Base-by-base conservation (phyloP, 2,113 vertebrate species). In the Camelus bactrianus region DNA sequence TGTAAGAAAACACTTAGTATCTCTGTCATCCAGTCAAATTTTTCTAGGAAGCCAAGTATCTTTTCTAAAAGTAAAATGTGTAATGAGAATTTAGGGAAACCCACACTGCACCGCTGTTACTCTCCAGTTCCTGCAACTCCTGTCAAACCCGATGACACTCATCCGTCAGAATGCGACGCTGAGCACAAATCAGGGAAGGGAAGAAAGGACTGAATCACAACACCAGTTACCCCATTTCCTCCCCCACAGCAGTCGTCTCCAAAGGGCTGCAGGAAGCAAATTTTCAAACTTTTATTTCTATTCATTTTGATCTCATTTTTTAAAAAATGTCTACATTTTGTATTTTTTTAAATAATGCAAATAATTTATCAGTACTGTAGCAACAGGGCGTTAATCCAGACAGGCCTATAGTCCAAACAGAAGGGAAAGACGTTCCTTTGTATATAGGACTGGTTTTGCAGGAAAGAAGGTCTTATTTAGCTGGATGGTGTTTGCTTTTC, bases 21-120 rank as follows among this genome's bases (percentile, higher is more conserved):
- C 54, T 94, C 76, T 86, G 88, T 80, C 92, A 79, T 56, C 67
- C 52, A 60, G 73, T 67, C 30, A 62, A 24, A 46, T 48, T 91
- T 81, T 91, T 77, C 46, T 46, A 85, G 30, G 56, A 88, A 93
- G 54, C 42, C 58, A 93, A 65, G 32, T 79, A 65, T 42, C 28
- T 64, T 93, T 95, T 89, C 89, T 38, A 79, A 95, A 95, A 96
- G 62, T 82, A 60, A 94, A 94, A 77, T 11, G 28, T 64, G n/a
- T 11, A 32, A 46, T 91, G 20, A 69, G 50, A 76, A 84, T 93
- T 96, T 77, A 77, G 52, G 32, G 79, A 95, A 96, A 87, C 24
- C 8, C 26, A 56, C 20, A 77, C 26, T 15, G 20, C 3, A 52
- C 1, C 0, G 0, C 50, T 26, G 11, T 85, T n/a, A 32, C 64